These are phyloP conservation scores for Acrocephalus scirpaceus DNA, from an alignment of 2,797 vertebrate species.

Conservation along the genomic window DNA sequence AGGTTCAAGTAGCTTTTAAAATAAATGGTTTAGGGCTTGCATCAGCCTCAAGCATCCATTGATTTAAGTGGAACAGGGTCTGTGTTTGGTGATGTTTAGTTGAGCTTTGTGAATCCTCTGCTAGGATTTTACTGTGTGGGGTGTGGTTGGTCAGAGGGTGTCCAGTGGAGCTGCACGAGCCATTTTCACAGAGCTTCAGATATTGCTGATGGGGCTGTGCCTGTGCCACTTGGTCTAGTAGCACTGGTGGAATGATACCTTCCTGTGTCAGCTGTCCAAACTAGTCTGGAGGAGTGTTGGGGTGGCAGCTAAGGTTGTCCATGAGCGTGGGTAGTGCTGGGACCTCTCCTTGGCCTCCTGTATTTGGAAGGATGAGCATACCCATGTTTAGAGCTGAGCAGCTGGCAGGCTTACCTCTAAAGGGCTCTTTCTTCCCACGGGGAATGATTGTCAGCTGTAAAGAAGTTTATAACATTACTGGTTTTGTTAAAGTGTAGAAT, in stretches of 20 bases:
- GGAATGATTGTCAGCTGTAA: neutral
- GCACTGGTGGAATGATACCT: neutral
- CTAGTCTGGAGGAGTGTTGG: neutral
- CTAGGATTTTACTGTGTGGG: neutral
- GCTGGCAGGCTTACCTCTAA: neutral
- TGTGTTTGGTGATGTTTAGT: neutral
- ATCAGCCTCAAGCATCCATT: neutral
- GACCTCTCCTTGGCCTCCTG: neutral
- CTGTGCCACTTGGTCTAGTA: neutral
- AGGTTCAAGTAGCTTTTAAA: neutral
- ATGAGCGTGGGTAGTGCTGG: rapidly evolving
- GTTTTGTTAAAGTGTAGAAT: neutral
- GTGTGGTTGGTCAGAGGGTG: neutral
- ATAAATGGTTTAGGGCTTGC: neutral
- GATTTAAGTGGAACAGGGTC: neutral
- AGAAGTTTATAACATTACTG: neutral
- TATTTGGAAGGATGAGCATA: neutral
- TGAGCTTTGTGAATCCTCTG: neutral
- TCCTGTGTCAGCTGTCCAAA: neutral
- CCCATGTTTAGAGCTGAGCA: neutral
- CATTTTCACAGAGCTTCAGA: neutral
- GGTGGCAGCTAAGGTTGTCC: neutral
- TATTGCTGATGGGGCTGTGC: rapidly evolving
- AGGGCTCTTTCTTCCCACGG: neutral
- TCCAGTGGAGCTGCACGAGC: neutral